phyloP scores from a whole-genome alignment of 2,797 vertebrate genomes.

The Rallus crepitans region DNA sequence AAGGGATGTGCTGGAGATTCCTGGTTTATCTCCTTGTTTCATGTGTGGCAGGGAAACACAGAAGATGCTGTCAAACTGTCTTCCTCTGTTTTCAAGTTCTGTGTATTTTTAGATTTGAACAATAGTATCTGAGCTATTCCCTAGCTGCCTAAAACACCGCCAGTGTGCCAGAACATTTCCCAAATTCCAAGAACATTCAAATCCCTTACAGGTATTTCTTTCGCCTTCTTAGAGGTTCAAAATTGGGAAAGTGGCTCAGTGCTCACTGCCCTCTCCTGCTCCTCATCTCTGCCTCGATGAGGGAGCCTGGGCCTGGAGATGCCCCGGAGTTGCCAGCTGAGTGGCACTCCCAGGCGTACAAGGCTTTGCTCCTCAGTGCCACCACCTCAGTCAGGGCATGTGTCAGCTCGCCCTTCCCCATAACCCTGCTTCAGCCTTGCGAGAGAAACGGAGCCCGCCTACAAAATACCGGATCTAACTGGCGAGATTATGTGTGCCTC shows the following conservation, averaged over 20 bases:
- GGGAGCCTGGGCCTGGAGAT: background rate
- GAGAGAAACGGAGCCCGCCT: background rate
- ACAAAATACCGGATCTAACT: fast-evolving
- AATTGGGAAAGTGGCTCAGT: background rate
- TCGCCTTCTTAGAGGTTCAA: background rate
- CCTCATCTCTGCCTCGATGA: fast-evolving
- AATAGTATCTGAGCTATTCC: background rate
- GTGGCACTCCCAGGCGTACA: background rate
- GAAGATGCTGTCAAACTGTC: background rate
- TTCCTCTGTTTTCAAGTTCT: background rate
- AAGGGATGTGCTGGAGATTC: background rate
- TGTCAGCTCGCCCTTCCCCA: background rate
- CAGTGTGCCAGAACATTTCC: background rate
- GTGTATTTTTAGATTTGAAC: slow-evolving; percentile 11
- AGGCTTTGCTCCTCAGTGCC: background rate
- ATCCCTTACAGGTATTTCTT: background rate
- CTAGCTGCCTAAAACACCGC: background rate
- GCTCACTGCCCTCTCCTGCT: background rate
- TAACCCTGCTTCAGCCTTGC: background rate
- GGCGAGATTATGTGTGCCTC: background rate
- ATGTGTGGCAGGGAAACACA: background rate
- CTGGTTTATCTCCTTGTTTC: background rate
- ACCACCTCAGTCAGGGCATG: background rate
- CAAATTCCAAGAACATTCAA: background rate
- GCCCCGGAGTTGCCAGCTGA: background rate